phyloP scores from a whole-genome alignment of 2,797 vertebrate genomes.

The Phataginus tetradactyla region DNA sequence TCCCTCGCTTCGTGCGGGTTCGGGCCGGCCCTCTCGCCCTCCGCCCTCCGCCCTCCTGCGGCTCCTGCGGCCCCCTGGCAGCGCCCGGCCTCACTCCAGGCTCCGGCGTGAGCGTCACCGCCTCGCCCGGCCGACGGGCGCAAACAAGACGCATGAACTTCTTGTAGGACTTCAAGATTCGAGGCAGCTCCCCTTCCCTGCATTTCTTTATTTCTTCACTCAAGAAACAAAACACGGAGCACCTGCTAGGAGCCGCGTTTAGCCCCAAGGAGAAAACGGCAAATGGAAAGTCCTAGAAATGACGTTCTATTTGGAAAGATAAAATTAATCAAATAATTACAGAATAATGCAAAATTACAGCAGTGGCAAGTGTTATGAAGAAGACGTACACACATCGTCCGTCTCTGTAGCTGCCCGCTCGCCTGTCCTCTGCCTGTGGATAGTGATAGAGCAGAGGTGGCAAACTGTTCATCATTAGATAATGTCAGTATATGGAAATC shows the following conservation, averaged over 20 bases:
- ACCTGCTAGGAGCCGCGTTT: slow-evolving; percentile 16
- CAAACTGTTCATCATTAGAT: background rate
- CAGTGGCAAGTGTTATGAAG: background rate
- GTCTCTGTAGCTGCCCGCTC: too few species aligned
- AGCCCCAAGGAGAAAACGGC: background rate
- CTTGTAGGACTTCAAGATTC: background rate
- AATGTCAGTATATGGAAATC: background rate
- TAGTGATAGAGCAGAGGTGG: background rate
- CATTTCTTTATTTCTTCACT: slow-evolving; percentile 22
- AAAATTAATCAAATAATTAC: slow-evolving; percentile 9
- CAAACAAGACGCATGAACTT: background rate
- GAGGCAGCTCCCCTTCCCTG: background rate
- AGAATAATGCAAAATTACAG: background rate
- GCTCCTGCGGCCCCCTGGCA: too few species aligned
- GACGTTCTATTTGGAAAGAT: background rate
- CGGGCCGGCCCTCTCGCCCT: too few species aligned
- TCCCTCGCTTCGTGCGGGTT: too few species aligned
- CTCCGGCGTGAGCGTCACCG: background rate
- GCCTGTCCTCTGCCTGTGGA: background rate
- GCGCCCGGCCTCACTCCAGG: too few species aligned
- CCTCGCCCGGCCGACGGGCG: background rate
- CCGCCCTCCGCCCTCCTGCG: too few species aligned
- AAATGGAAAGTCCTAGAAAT: background rate
- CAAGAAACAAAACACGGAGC: slow-evolving; percentile 5
- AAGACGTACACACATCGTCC: background rate